Evolutionary conservation across 2,888 invertebrate species (phyloP), one percentile per base, ranked within the genome.

Genomic region (Torymus texanus): DNA sequence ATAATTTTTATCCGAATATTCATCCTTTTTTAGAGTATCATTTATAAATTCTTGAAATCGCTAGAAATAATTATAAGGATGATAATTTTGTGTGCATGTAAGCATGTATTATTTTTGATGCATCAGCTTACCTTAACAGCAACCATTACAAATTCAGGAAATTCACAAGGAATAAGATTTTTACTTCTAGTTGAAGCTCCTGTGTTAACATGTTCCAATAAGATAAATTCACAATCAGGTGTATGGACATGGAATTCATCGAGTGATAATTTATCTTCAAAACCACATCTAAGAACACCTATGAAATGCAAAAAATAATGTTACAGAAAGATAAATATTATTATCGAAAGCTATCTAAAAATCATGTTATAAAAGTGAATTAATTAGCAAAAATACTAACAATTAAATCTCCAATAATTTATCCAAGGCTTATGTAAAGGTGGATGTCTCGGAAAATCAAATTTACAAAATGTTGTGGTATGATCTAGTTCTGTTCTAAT

Each of bases 351-450:
- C 59, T 66, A 71, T 58, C 1, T 24, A 61, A 21, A 50, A 50
- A 10, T 55, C 55, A 55, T 24, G 13, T 13, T 13, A 61, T 61
- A 4, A 63, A 16, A 11, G 16, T 24, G 4, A 18, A 41, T 63
- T 41, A 21, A 21, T 21, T 21, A 21, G 2, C 21, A 21, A 24
- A 50, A 62, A 65, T 71, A 80, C 75, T 56, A 55, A 81, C 81
- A 80, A n/a, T 67, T 80, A 53, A 81, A 81, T 75, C 41, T 80
- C 82, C 82, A 82, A 70, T 73, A 80, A 66, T 82, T 82, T 18
- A 16, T 51, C 82, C 82, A 82, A 11, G 77, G 51, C 72, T 72
- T 78, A 11, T 29, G 21, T 18, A 80, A 18, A 29, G 82, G 53
- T n/a, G 78, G 78, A 75, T 80, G 73, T 53, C 58, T 75, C 59